Base-by-base conservation (phyloP, 2,888 invertebrate genomes). In the Pinctada fucata region DNA sequence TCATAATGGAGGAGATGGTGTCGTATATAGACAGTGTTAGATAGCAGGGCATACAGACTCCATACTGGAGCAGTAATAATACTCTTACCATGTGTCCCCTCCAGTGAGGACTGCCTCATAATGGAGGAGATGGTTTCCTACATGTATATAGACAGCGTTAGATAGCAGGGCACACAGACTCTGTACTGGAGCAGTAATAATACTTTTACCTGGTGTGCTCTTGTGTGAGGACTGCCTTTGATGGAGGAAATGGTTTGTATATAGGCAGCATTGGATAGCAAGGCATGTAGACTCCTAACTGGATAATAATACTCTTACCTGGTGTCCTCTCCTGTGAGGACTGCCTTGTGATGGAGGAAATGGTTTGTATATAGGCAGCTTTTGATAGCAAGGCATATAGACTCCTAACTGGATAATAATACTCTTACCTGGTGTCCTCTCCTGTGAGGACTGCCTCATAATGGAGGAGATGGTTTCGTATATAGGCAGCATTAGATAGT, bases 1-100 rank as follows among this genome's bases (percentile, higher is more conserved):
- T 91, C 90, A 79, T 86, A 89, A 78, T 90, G 88, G 3, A 86
- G 84, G 47, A 91, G 80, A 76, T 88, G 88, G 79, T 91, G 90
- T 47, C 88, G 82, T 66, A 90, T 88, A 80, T 88, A 90, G 3
- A 87, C 89, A 58, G 88, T 87, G 80, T 86, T 89, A 13, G 91
- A 88, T 76, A 90, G 78, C 10, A 89, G 83, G 13, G 87, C 79
- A 78, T 90, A 89, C 58, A 90, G 79, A 66, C 85, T 83, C 74
- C 86, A 87, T 75, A 88, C 80, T 5, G 86, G 84, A 45, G 87
- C 85, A 51, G 31, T 31, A 31, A 31, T 31, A 31, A 31, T 31
- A 31, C 31, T 31, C 31, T 31, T 75, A 89, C 89, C 88, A 86
- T 51, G 79, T 81, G n/a, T 88, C 88, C 47, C 88, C 89, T 10